These are phyloP conservation scores for Drosophila longiperda DNA, from an alignment of 2,888 invertebrate species.

Conservation along the genomic window DNA sequence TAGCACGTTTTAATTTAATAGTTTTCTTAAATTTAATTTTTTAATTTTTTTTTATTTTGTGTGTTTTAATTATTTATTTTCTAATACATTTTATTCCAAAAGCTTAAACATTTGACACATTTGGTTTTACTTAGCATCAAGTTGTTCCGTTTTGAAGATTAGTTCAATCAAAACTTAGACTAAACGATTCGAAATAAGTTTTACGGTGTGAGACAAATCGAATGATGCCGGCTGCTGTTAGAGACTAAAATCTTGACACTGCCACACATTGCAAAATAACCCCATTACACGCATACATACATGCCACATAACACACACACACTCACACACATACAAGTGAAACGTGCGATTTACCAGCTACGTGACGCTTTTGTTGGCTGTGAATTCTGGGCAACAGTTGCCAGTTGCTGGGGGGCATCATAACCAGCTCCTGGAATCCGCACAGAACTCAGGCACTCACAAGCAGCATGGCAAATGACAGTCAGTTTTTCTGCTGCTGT, in stretches of 20 bases:
- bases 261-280: slow-evolving; percentile 27
- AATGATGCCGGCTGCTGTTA: slow-evolving; percentile 19
- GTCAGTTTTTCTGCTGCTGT: slow-evolving; percentile 40
- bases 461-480: slow-evolving; percentile 51
- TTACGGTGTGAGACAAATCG: slow-evolving; percentile 9
- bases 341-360: slow-evolving; percentile 77
- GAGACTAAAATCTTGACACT: slow-evolving; percentile 62
- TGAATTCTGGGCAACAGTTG: slow-evolving; percentile 73
- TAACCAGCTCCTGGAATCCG: slow-evolving; percentile 40
- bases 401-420: slow-evolving; percentile 54
- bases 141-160: background rate
- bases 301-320: background rate
- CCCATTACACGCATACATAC: slow-evolving; percentile 20
- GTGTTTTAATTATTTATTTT: slow-evolving; percentile 34
- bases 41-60: slow-evolving; percentile 2
- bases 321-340: slow-evolving; percentile 43
- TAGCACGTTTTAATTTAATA: too few species aligned
- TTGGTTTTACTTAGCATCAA: background rate
- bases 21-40: too few species aligned
- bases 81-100: background rate
- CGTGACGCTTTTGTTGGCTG: slow-evolving; percentile 74
- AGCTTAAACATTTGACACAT: background rate
- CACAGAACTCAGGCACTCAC: slow-evolving; percentile 36
- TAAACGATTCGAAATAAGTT: background rate
- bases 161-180: slow-evolving; percentile 1